These are phyloP conservation scores for Unio delphinus DNA, from an alignment of 2,888 invertebrate species.

Conservation along the genomic window DNA sequence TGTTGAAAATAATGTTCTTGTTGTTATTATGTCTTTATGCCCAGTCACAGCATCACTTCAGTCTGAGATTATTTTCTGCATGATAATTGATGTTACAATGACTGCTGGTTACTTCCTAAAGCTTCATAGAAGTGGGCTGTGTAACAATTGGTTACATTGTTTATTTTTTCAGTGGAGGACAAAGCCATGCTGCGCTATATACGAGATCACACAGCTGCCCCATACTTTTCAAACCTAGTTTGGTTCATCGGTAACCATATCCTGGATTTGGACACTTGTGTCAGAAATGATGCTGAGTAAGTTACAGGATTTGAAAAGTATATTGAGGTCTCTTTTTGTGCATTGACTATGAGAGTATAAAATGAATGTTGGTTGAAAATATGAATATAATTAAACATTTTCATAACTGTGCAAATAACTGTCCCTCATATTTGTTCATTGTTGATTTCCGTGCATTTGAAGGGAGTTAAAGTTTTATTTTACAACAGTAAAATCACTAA, in stretches of 20 bases:
- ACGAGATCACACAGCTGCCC: constrained; percentile 95
- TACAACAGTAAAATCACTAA: not conserved
- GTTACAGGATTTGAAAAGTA: constrained; percentile 67
- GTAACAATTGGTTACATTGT: not conserved
- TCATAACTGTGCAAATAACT: no score
- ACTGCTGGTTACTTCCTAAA: no score
- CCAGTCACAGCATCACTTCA: no score
- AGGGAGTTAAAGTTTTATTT: not conserved
- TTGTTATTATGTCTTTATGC: not conserved
- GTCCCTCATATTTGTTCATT: no score
- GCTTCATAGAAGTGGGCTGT: not conserved
- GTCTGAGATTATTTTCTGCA: no score
- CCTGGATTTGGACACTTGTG: constrained; percentile 93
- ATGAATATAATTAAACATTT: no score
- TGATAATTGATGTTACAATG: no score
- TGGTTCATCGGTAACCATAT: constrained; percentile 99
- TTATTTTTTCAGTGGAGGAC: constrained; percentile 83
- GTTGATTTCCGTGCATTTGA: no score
- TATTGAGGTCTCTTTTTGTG: no score
- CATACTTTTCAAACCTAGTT: constrained; percentile 98
- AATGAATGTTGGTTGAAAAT: no score
- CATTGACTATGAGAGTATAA: no score
- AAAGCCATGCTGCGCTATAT: constrained; percentile 94
- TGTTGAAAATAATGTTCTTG: not conserved
- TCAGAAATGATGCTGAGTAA: constrained; percentile 95